Conservation (phyloP, 2,797 vertebrate species). For the Enteromius unitaeniatus region DNA sequence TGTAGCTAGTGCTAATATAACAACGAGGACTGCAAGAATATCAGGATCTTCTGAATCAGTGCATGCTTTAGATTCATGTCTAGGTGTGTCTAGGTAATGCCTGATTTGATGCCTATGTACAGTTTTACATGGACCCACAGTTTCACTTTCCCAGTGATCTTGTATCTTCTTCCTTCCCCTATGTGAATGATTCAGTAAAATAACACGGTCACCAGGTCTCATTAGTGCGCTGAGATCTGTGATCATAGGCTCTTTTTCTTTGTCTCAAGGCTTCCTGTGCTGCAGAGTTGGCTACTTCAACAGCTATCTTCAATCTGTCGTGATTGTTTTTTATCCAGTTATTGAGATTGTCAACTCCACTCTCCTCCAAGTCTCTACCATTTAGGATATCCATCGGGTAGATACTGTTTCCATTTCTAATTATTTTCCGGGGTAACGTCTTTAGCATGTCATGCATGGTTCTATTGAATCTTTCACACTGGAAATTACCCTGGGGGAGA, state of each 20-base stretch:
- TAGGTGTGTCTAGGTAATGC: background rate
- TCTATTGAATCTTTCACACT: conserved; percentile 50
- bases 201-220: conserved; percentile 40
- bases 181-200: conserved; percentile 38
- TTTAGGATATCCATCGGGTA: conserved; percentile 37
- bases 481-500: conserved; percentile 41
- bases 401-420: conserved; percentile 37
- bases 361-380: background rate
- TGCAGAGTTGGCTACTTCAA: background rate
- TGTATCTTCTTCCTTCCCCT: conserved; percentile 48
- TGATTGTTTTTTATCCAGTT: conserved; percentile 14
- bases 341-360: conserved; percentile 17
- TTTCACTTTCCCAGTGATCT: conserved; percentile 41
- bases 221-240: conserved; percentile 5
- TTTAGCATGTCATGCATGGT: conserved; percentile 57
- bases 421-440: conserved; percentile 48
- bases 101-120: conserved; percentile 38
- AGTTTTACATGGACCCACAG: conserved; percentile 23
- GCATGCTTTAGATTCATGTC: background rate
- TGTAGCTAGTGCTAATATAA: background rate
- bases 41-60: background rate
- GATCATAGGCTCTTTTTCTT: conserved; percentile 38
- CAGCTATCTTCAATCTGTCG: background rate
- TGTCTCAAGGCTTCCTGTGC: conserved; percentile 4
- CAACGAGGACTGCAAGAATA: background rate